A percentile compares a stretch with the other conserved stretches of the same genome.
These are phyloP conservation scores for Neelides sp. DNA, from an alignment of 1,140 invertebrate genomes.

Conservation along the genomic window DNA sequence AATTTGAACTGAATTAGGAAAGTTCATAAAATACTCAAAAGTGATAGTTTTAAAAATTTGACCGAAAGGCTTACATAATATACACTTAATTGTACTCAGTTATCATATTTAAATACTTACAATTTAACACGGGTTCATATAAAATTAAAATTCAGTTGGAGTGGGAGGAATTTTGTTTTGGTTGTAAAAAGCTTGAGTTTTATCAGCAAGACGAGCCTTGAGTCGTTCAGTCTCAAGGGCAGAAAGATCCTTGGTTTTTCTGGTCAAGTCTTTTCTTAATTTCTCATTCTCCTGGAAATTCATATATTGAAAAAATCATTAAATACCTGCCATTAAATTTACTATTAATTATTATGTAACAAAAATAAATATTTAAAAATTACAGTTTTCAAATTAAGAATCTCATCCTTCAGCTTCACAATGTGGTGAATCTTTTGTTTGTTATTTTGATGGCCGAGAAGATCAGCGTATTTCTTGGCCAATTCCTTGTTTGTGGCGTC, in stretches of 20 bases:
- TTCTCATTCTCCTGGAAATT: not conserved
- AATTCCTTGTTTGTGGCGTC: conserved; percentile 42
- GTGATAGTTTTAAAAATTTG: too few species aligned
- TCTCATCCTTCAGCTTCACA: conserved; percentile 48
- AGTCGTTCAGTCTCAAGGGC: not conserved
- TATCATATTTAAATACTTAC: too few species aligned
- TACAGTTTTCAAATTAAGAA: too few species aligned
- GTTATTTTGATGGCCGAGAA: conserved; percentile 53
- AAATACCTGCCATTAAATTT: not conserved
- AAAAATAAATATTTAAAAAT: conserved; percentile 40
- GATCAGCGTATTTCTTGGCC: conserved; percentile 45
- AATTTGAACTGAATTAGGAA: too few species aligned
- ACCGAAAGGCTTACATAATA: too few species aligned
- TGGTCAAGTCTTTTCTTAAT: not conserved
- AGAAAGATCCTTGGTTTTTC: not conserved
- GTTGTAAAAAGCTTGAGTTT: not conserved
- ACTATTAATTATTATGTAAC: not conserved
- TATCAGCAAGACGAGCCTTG: not conserved
- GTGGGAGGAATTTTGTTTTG: not conserved
- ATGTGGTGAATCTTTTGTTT: conserved; percentile 55
- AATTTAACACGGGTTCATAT: too few species aligned
- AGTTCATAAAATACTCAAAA: too few species aligned
- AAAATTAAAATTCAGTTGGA: too few species aligned
- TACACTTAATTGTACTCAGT: too few species aligned
- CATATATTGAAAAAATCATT: not conserved